These are phyloP conservation scores for Mycalesis mineus DNA, from an alignment of 2,888 invertebrate genomes.

Conservation along the genomic window DNA sequence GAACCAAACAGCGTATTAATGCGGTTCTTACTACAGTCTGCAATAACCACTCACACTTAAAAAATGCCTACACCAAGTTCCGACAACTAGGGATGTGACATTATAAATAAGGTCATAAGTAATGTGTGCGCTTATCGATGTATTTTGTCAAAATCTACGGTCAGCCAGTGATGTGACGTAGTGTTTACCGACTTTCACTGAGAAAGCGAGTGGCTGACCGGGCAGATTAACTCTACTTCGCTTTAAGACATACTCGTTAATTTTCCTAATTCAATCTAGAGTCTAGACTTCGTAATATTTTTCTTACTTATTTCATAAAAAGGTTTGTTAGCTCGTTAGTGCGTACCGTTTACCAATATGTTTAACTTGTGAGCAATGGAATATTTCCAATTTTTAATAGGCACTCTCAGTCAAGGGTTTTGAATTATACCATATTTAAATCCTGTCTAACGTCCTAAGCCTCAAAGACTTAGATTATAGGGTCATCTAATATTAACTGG, in stretches of 20 bases:
- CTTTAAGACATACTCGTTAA: not conserved
- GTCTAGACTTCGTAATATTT: not conserved
- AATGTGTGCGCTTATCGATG: conserved; percentile 1
- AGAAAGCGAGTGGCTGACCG: conserved; percentile 33
- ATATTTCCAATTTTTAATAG: too few relatives aligned
- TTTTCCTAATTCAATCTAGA: not conserved
- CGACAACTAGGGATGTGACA: not conserved
- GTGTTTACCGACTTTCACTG: conserved; percentile 37
- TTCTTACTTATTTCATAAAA: not conserved
- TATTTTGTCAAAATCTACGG: conserved; percentile 6
- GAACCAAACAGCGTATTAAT: too few relatives aligned
- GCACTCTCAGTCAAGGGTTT: too few relatives aligned
- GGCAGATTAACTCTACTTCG: conserved; percentile 26
- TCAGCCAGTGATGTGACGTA: conserved; percentile 2
- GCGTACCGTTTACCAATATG: too few relatives aligned
- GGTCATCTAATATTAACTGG: too few relatives aligned
- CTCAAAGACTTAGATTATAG: too few relatives aligned
- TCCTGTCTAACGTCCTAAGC: too few relatives aligned
- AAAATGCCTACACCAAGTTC: too few relatives aligned
- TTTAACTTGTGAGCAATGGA: too few relatives aligned
- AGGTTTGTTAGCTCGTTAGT: too few relatives aligned
- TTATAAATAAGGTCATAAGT: not conserved
- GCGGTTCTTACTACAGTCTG: not conserved
- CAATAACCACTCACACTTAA: not conserved
- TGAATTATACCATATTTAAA: too few relatives aligned